Percentiles rank a stretch among this genome's conserved stretches.
Conservation (phyloP, 2,888 invertebrate species). For the Tinea pellionella region DNA sequence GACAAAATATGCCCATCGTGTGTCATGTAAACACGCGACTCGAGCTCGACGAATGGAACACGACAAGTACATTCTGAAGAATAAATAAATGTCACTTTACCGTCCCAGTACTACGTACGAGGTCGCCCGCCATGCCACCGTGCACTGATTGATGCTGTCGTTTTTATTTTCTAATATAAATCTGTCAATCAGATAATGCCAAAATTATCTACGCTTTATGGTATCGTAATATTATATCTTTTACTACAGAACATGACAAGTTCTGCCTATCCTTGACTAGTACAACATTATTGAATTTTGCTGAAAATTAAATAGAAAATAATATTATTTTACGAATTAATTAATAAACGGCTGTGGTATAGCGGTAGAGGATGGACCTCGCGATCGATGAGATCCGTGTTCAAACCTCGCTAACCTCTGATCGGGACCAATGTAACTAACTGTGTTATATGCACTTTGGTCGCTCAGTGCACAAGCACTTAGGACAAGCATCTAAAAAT, state of each 20-base stretch:
- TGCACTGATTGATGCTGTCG: slow-evolving; percentile 48
- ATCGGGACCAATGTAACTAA: too few species aligned
- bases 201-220: neutral
- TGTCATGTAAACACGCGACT: slow-evolving; percentile 45
- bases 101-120: slow-evolving; percentile 22
- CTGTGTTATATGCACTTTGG: too few species aligned
- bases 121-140: slow-evolving; percentile 21
- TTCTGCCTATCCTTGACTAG: neutral
- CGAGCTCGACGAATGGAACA: slow-evolving; percentile 37
- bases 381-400: too few species aligned
- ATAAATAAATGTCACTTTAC: slow-evolving; percentile 63
- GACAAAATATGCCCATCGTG: slow-evolving; percentile 21
- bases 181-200: neutral
- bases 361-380: too few species aligned
- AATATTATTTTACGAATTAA: too few species aligned
- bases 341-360: too few species aligned
- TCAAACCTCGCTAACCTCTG: too few species aligned
- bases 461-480: too few species aligned
- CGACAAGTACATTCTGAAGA: slow-evolving; percentile 52
- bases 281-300: too few species aligned
- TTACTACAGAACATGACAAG: neutral
- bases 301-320: too few species aligned
- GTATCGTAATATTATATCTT: neutral
- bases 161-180: slow-evolving; percentile 10
- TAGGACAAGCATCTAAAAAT: too few species aligned